These are phyloP conservation scores for Blennius ocellaris DNA, from an alignment of 2,113 vertebrate species.

Conservation along the genomic window DNA sequence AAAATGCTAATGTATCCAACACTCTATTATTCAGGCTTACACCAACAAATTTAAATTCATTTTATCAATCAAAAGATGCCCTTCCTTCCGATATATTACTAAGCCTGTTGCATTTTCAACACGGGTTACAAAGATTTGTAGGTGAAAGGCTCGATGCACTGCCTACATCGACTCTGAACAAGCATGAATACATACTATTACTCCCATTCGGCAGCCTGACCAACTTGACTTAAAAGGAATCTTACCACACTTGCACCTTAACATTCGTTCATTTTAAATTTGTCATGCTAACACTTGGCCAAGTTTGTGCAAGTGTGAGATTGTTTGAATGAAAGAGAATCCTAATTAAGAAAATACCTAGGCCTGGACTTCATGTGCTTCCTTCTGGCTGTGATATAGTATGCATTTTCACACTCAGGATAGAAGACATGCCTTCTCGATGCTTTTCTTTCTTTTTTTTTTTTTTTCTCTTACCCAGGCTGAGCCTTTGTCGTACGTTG, in stretches of 20 bases:
- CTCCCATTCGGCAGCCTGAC: not conserved
- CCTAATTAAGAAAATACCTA: not conserved
- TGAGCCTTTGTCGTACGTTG: conserved; percentile 89
- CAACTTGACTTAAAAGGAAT: not conserved
- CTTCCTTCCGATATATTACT: not conserved
- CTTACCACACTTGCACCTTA: not conserved
- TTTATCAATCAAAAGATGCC: not conserved
- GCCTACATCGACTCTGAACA: not conserved
- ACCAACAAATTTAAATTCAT: not conserved
- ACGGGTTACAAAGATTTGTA: not conserved
- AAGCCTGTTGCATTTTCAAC: not conserved
- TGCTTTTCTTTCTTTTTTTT: conserved; percentile 5
- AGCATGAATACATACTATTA: not conserved
- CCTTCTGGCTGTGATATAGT: not conserved
- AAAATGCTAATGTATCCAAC: not conserved
- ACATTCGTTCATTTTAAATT: not conserved
- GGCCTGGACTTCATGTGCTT: not conserved
- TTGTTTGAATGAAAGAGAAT: not conserved
- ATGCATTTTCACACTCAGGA: not conserved
- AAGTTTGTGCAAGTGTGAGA: not conserved
- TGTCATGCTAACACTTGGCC: not conserved
- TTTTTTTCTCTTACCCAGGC: conserved; percentile 80
- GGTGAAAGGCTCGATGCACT: not conserved
- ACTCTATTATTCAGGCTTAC: not conserved
- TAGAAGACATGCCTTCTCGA: not conserved